Evolutionary conservation across 92 coral and sea anemone genomes (phyloP), one percentile per base, ranked within the genome.

Genomic region (Zoanthus sansibaricus): DNA sequence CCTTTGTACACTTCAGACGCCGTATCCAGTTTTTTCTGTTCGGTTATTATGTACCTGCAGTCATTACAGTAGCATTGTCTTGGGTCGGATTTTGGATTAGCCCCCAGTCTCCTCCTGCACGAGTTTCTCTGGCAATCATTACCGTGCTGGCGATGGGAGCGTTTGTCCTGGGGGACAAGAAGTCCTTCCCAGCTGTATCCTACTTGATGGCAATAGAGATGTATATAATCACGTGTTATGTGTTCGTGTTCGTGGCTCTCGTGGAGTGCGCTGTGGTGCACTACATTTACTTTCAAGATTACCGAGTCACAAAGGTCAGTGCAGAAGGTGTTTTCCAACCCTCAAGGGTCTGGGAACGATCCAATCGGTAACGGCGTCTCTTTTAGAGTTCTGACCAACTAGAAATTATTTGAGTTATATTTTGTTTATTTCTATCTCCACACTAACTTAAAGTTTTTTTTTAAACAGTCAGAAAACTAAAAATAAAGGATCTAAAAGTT

Each of bases 1-100:
- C 92, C 18, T 74, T 92, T 46, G 80, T 94, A 30, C 82, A 88
- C 15, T 88, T 94, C 78, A 86, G 86, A 9, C 95, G 98, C 30
- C 94, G 92, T 31, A 86, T 92, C 82, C 88, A 92, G 87, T 93
- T 84, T 78, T 94, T 87, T 84, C 84, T 94, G 71, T 69, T 92
- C 14, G 86, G 95, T 49, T 94, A 92, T 90, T 92, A 94, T 88
- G 64, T 92, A 13, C 98, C 98, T 20, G 92, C 95, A 0, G 78
- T 91, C 85, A 88, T 94, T 37, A 92, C 91, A 82, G 98, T 94
- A 13, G 89, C 73, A 49, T 86, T 94, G 79, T 92, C 95, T 68
- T 94, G 98, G 98, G 95, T 94, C 59, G 89, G 94, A 54, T 94
- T 94, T 87, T 94, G 87, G 87, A 94, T 94, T 90, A 93, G 92